Conservation (phyloP, 2,888 invertebrate species). For the Eupithecia tripunctaria region DNA sequence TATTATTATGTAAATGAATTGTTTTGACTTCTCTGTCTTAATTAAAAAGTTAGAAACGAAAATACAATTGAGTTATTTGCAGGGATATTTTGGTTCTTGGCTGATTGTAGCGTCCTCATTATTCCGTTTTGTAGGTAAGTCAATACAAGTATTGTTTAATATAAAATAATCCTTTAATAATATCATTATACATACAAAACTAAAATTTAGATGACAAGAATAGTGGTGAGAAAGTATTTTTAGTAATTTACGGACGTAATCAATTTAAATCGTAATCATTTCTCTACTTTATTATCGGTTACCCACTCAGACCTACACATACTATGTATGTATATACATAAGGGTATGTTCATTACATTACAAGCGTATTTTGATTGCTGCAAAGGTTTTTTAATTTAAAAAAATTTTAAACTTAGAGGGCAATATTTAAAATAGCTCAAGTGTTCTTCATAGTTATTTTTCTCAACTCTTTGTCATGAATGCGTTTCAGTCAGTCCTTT, state of each 20-base stretch:
- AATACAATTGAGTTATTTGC: neutral
- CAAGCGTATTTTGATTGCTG: neutral
- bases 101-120: neutral
- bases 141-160: neutral
- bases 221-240: neutral
- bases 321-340: neutral
- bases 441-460: neutral
- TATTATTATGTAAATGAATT: neutral
- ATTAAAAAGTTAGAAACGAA: constrained; percentile 2
- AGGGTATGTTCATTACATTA: too few species aligned
- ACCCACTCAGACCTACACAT: too few species aligned
- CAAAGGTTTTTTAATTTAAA: neutral
- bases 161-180: neutral
- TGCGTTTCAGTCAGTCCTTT: neutral
- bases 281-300: neutral
- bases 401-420: constrained; percentile 2
- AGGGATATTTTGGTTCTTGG: neutral
- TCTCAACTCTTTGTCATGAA: neutral
- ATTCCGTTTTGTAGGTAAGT: neutral
- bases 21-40: constrained; percentile 11
- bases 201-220: neutral
- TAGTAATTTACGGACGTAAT: neutral
- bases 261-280: too few species aligned
- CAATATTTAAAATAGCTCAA: neutral
- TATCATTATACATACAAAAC: too few species aligned